Evolutionary conservation across 2,888 invertebrate species (phyloP).

Genomic region (Melieria crassipennis): DNA sequence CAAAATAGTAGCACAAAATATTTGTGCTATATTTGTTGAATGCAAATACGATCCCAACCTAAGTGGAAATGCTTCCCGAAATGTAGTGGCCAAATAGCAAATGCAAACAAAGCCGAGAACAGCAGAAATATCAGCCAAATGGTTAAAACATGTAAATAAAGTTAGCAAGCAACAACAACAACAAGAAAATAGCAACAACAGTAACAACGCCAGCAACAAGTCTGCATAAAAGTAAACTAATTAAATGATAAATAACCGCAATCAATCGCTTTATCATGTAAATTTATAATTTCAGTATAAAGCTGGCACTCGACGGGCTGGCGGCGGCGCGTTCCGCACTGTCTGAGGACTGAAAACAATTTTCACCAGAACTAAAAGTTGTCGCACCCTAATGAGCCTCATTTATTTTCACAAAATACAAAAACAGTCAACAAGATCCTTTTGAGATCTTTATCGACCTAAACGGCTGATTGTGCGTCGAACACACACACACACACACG

Average conservation of each 20-base stretch:
- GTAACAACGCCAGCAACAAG: background rate
- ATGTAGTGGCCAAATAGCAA: too few relatives aligned
- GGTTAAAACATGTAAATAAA: too few relatives aligned
- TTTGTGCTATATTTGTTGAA: too few relatives aligned
- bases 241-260: slow-evolving; percentile 60
- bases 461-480: slow-evolving; percentile 35
- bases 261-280: slow-evolving; percentile 58
- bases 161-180: too few relatives aligned
- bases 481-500: too few relatives aligned
- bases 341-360: slow-evolving; percentile 55
- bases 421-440: slow-evolving; percentile 61
- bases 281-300: slow-evolving; percentile 63
- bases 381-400: slow-evolving; percentile 58
- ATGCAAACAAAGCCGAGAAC: too few relatives aligned
- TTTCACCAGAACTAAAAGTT: slow-evolving; percentile 64
- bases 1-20: too few relatives aligned
- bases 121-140: too few relatives aligned
- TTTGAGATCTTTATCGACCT: slow-evolving; percentile 62
- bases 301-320: slow-evolving; percentile 38
- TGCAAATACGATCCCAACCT: too few relatives aligned
- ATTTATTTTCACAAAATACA: slow-evolving; percentile 53
- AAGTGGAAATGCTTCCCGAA: too few relatives aligned
- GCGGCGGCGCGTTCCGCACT: too few relatives aligned
- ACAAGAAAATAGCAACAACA: too few relatives aligned
- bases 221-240: slow-evolving; percentile 50